phyloP scores from a whole-genome alignment of 2,888 invertebrate species.

The Branchellion lobata region DNA sequence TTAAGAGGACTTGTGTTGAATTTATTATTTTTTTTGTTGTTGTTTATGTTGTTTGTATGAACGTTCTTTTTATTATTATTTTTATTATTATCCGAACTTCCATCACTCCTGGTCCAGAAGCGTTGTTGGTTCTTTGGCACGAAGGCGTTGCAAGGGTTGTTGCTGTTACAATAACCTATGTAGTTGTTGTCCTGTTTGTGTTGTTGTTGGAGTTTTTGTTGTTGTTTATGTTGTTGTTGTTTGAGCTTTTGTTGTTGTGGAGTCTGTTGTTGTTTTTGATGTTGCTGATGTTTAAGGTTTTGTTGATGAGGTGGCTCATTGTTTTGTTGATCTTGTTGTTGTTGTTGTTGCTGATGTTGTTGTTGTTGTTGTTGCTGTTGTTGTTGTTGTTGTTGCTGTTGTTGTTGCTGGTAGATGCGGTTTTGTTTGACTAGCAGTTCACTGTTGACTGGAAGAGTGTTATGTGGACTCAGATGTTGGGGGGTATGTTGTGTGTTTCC shows the following conservation, averaged over 20 bases:
- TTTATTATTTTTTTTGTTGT: not conserved
- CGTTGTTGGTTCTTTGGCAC: slow-evolving; percentile 39
- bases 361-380: not conserved
- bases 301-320: not conserved
- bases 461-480: no score
- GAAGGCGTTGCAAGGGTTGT: not conserved
- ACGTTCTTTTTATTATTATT: not conserved
- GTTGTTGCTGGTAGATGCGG: not conserved
- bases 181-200: slow-evolving; percentile 20
- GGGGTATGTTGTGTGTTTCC: no score
- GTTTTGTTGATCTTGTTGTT: no score
- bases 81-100: not conserved
- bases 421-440: not conserved
- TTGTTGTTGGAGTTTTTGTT: not conserved
- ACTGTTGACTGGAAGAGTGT: no score
- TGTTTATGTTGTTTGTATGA: not conserved
- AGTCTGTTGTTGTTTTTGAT: slow-evolving; percentile 12
- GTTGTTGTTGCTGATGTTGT: not conserved
- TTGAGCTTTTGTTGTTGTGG: not conserved
- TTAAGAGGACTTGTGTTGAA: not conserved
- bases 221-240: not conserved
- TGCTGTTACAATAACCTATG: not conserved
- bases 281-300: not conserved
- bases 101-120: slow-evolving; percentile 22
- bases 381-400: slow-evolving; percentile 14